Percentiles rank a stretch among this genome's conserved stretches.
These are phyloP conservation scores for Timema podura DNA, from an alignment of 2,888 invertebrate genomes.

Conservation along the genomic window DNA sequence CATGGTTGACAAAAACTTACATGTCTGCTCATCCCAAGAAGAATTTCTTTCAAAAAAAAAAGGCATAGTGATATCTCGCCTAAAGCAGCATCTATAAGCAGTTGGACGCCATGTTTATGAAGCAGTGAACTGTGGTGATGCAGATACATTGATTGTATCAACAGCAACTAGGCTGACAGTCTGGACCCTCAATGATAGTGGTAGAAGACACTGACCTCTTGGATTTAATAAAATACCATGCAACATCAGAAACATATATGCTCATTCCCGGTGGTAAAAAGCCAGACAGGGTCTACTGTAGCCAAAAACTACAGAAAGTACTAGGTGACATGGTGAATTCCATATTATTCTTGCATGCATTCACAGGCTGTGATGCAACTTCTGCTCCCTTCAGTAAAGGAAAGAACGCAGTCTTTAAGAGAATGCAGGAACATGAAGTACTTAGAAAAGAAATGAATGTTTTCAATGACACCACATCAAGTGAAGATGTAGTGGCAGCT, in stretches of 20 bases:
- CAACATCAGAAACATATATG: not conserved
- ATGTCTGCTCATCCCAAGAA: not conserved
- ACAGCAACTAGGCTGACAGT: not conserved
- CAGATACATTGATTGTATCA: not conserved
- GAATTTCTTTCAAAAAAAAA: slow-evolving; percentile 1
- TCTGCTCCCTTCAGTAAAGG: slow-evolving; percentile 12
- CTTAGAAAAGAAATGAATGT: slow-evolving; percentile 1
- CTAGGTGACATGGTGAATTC: not conserved
- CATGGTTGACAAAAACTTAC: not conserved
- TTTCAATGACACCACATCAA: not conserved
- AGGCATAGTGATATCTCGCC: not conserved
- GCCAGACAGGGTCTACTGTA: not conserved
- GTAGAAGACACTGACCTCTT: slow-evolving; percentile 2
- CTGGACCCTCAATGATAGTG: not conserved
- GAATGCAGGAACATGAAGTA: not conserved
- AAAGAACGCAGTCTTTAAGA: not conserved
- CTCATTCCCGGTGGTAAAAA: not conserved
- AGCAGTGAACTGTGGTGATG: slow-evolving; percentile 11
- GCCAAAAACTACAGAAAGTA: not conserved
- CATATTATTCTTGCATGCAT: slow-evolving; percentile 2
- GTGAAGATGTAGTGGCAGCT: not conserved
- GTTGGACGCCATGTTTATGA: slow-evolving; percentile 7
- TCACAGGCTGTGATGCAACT: not conserved
- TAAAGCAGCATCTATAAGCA: not conserved
- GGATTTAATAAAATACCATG: not conserved